Evolutionary conservation across 2,113 vertebrate species (phyloP).

Genomic region (Nesospiza acunhae): DNA sequence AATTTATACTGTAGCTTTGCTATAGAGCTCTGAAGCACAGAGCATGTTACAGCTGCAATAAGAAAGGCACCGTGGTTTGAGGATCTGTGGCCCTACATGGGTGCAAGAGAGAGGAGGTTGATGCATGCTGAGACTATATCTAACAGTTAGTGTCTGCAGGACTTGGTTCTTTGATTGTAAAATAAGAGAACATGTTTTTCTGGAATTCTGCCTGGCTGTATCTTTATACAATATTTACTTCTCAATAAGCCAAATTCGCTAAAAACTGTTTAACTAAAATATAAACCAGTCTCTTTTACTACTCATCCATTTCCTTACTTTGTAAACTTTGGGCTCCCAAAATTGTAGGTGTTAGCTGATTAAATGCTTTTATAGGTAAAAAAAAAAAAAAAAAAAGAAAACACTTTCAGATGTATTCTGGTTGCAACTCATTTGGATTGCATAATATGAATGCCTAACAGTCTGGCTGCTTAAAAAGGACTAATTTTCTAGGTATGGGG

Average conservation of each 20-base stretch:
- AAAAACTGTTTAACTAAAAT: constrained; percentile 4
- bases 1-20: not conserved
- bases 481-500: constrained; percentile 14
- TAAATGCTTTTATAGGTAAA: not conserved
- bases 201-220: constrained; percentile 8
- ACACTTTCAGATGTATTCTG: not conserved
- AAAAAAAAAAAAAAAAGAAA: not conserved
- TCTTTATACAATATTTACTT: constrained; percentile 4
- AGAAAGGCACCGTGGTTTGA: not conserved
- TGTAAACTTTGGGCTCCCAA: not conserved
- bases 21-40: not conserved
- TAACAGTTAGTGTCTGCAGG: not conserved
- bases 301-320: not conserved
- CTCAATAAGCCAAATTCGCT: not conserved
- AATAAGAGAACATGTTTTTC: not conserved
- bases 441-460: constrained; percentile 23
- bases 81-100: not conserved
- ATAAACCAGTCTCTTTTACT: not conserved
- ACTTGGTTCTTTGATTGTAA: not conserved
- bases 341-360: not conserved
- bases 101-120: not conserved
- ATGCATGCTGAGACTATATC: not conserved
- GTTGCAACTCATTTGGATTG: constrained; percentile 26
- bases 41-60: not conserved
- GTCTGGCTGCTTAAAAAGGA: constrained; percentile 28